phyloP scores from a whole-genome alignment of 2,888 invertebrate species.

The Trisateles emortualis region DNA sequence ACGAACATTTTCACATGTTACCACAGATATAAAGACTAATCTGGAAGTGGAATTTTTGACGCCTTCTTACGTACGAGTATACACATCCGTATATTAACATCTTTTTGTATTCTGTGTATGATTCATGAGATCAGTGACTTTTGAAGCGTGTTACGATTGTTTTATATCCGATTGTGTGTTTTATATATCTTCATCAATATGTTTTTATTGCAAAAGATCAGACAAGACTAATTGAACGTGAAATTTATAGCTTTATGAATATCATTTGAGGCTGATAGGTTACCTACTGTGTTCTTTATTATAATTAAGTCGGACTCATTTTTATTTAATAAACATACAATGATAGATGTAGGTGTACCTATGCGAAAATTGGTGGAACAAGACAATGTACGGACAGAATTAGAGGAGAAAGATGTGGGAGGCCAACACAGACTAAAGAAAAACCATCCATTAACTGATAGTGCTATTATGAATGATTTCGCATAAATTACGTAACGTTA shows the following conservation, averaged over 20 bases:
- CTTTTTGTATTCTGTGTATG: slow-evolving; percentile 37
- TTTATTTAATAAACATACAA: too few species aligned
- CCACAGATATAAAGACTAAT: slow-evolving; percentile 36
- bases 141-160: slow-evolving; percentile 20
- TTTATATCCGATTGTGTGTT: slow-evolving; percentile 15
- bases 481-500: slow-evolving; percentile 19
- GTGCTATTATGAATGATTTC: slow-evolving; percentile 22
- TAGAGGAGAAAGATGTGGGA: too few species aligned
- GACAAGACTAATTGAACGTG: slow-evolving; percentile 7
- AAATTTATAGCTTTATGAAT: slow-evolving; percentile 4
- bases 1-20: slow-evolving; percentile 56
- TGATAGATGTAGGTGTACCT: too few species aligned
- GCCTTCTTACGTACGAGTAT: slow-evolving; percentile 21
- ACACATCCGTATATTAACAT: slow-evolving; percentile 32
- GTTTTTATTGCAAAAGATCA: slow-evolving; percentile 8
- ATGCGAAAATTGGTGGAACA: too few species aligned
- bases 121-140: slow-evolving; percentile 35
- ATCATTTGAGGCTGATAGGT: neutral
- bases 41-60: slow-evolving; percentile 45
- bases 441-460: slow-evolving; percentile 13
- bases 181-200: slow-evolving; percentile 19
- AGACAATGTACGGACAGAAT: too few species aligned
- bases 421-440: too few species aligned
- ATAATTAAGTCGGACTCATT: neutral
- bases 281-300: slow-evolving; percentile 7